Evolutionary conservation across 2,113 vertebrate species (phyloP), one percentile per base, ranked within the genome.

Genomic region (Balaeniceps rex): DNA sequence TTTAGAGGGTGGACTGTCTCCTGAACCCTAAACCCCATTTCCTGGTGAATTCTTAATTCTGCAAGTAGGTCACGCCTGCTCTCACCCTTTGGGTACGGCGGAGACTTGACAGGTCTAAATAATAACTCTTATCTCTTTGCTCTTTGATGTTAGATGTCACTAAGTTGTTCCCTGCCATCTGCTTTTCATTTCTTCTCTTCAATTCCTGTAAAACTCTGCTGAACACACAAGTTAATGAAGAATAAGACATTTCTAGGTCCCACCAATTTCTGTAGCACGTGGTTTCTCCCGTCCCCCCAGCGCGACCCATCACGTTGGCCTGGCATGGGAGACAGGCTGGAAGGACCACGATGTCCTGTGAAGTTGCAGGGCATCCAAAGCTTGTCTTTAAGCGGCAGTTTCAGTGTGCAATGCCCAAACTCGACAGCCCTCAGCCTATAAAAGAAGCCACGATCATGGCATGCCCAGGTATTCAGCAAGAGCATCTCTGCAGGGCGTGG

Each of bases 141-240:
- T 66, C 78, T 96, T 93, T 94, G 91, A 95, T 91, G 90, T 77
- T 34, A 65, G 79, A 63, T 92, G 86, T 64, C 93, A 83, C 94
- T 9, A 18, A 84, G 83, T 75, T 89, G 79, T 61, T 94, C 51
- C 29, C 29, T 52, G 75, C 17, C 64, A 51, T 68, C 65, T 6
- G 1, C 84, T 86, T 93, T 49, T 85, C 58, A 38, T 92, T 83
- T 74, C 36, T 77, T 34, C 76, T 68, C 58, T 61, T 79, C 83
- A 61, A 0, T 34, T 65, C 14, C 78, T 86, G 42, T 49, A 64
- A 31, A 79, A 44, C 81, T 60, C 74, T 36, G 40, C 74, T 70
- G 91, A 91, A 28, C 47, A 24, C 80, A 18, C 31, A 23, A 22
- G 16, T 31, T 89, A 28, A 14, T 40, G 82, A 79, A 60, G 72